Evolutionary conservation across 2,113 vertebrate genomes (phyloP), one percentile per base, ranked within the genome.

Genomic region (Petroica traversi): DNA sequence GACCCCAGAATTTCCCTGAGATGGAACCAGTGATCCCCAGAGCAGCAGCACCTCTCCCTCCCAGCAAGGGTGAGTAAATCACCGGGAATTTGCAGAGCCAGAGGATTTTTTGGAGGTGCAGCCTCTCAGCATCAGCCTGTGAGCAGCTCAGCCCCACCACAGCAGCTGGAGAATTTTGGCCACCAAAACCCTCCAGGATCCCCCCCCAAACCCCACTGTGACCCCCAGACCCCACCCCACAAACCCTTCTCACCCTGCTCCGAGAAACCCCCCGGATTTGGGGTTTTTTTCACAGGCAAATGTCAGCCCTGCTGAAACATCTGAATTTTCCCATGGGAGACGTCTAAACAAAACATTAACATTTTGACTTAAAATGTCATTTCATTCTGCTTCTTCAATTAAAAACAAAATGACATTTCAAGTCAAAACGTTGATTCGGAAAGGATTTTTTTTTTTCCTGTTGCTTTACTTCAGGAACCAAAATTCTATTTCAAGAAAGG

Each of bases 391-490:
- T 89, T 95, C 89, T 79, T 87, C 93, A 94, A 91, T 95, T 93
- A 95, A 96, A 97, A 96, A 93, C 84, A 95, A 93, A 95, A 93
- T 92, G 91, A 95, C 95, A 95, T 96, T 95, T 96, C 95, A 89
- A 95, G 89, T 95, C 91, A 91, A 95, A 95, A 95, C 75, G 40
- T 89, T 34, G 20, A 80, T 90, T 88, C 5, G 6, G 85, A 92
- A 90, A 5, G 1, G 36, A 29, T n/a, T 68, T 78, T 46, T 88
- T 29, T n/a, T 59, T 18, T 43, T 3, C 49, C 14, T 51, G 46
- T 67, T 81, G 38, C 85, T 93, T 94, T 77, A 83, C 59, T 91
- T 80, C 41, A 96, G 91, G 73, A 92, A 86, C 33, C 62, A 54
- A 62, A 80, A 73, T 74, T 41, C 2, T 52, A 9, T 77, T 80